Conservation (phyloP, 2,888 invertebrate genomes). For the Athripsodes cinereus region DNA sequence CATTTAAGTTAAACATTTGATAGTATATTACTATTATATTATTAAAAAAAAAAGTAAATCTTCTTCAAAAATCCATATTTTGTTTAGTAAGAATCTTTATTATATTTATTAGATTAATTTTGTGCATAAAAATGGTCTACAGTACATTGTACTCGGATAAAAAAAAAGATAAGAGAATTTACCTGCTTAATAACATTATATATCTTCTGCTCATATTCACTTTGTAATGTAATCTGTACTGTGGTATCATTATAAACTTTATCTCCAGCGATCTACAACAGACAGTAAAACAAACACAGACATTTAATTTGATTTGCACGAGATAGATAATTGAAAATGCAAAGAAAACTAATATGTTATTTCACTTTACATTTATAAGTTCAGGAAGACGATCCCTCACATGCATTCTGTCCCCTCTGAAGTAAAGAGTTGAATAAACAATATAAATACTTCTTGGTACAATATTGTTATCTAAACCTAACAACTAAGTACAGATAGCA, state of each 20-base stretch:
- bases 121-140: too few relatives aligned
- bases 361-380: constrained; percentile 39
- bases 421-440: not conserved
- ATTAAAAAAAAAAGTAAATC: too few relatives aligned
- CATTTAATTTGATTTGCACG: not conserved
- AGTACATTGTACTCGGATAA: too few relatives aligned
- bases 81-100: too few relatives aligned
- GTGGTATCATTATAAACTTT: constrained; percentile 24
- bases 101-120: too few relatives aligned
- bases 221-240: constrained; percentile 16
- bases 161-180: constrained; percentile 4
- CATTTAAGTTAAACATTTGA: too few relatives aligned
- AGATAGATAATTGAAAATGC: not conserved
- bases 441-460: not conserved
- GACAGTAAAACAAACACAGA: constrained; percentile 8
- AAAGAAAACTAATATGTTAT: constrained; percentile 1
- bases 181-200: constrained; percentile 39
- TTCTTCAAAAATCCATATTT: too few relatives aligned
- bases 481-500: too few relatives aligned
- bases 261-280: constrained; percentile 17
- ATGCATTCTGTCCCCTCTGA: constrained; percentile 33
- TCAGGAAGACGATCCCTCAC: constrained; percentile 45
- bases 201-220: constrained; percentile 29
- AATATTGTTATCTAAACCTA: not conserved
- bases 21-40: too few relatives aligned